Evolutionary conservation across 2,113 vertebrate genomes (phyloP), one percentile per base, ranked within the genome.

Genomic region (Chloebia gouldiae): DNA sequence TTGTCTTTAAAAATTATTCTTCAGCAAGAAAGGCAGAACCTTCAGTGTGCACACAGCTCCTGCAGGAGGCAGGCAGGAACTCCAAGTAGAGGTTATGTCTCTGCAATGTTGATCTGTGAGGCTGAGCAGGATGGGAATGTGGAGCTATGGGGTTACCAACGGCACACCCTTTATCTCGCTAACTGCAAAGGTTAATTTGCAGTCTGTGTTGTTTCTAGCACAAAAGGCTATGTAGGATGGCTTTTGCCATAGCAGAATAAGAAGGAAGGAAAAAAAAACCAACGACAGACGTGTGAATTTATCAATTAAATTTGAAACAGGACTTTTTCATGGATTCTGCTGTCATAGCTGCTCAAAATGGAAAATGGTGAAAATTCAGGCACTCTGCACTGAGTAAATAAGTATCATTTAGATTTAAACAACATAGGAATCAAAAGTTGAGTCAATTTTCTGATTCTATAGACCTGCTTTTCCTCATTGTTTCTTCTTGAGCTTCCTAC

Each of bases 361-460:
- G 31, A 47, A 90, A 92, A 90, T 3, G 7, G 39, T 54, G 24
- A 93, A 94, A 93, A 96, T 75, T 73, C 44, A 65, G 31, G 19
- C 44, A 86, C 56, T 81, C 77, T 90, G 70, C 44, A 39, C 91
- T 91, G 90, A 95, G 82, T 71, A 94, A 91, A 97, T 35, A 5
- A 87, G 80, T 95, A 59, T 94, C 92, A 92, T 97, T 96, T 96
- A 69, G 90, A 95, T 86, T 90, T 95, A 96, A 97, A 97, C 45
- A 30, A 59, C 15, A 45, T 24, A 89, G 59, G 47, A 87, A 84
- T 88, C 59, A 92, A 69, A 78, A 92, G 93, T 87, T 93, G 35
- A 75, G 73, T 82, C 73, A 63, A 61, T 65, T 64, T 91, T 88
- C 81, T 60, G 81, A 96, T 95, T 96, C 90, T 64, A 86, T 73